A percentile compares a stretch with the other conserved stretches of the same genome.
phyloP scores from a whole-genome alignment of 1,140 invertebrate species.

The Drosophila grimshawi region DNA sequence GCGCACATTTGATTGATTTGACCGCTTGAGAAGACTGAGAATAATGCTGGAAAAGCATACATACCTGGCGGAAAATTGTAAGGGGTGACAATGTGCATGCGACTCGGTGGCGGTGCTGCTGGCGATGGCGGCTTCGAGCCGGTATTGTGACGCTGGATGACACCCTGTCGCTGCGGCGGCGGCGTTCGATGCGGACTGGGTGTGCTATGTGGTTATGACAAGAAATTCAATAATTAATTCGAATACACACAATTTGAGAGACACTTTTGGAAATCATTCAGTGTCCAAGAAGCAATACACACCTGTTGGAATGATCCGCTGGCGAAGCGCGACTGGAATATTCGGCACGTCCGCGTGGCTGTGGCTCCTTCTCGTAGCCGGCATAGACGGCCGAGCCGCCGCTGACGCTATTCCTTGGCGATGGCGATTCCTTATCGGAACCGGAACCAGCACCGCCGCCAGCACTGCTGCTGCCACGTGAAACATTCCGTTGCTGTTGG shows the following conservation, averaged over 20 bases:
- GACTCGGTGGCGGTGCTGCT: slow-evolving; percentile 72
- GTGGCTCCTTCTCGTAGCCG: slow-evolving; percentile 73
- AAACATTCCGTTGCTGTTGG: slow-evolving; percentile 82
- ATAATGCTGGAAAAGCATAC: background rate
- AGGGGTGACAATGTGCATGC: slow-evolving; percentile 79
- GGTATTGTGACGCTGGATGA: slow-evolving; percentile 90
- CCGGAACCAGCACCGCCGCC: slow-evolving; percentile 69
- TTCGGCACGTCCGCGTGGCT: slow-evolving; percentile 69
- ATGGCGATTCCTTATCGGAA: slow-evolving; percentile 84
- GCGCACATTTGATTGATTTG: too few species aligned
- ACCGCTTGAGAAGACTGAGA: too few species aligned
- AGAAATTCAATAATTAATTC: background rate
- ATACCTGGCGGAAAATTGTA: slow-evolving; percentile 86
- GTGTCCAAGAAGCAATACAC: background rate
- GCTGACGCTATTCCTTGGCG: slow-evolving; percentile 83
- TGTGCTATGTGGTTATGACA: slow-evolving; percentile 65
- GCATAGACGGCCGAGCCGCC: slow-evolving; percentile 57
- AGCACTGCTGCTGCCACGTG: slow-evolving; percentile 71
- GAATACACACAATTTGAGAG: too few species aligned
- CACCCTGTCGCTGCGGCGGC: slow-evolving; percentile 87
- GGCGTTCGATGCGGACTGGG: slow-evolving; percentile 86
- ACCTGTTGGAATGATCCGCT: slow-evolving; percentile 85
- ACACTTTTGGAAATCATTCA: background rate
- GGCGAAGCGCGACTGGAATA: slow-evolving; percentile 83
- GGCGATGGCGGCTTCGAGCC: slow-evolving; percentile 85